These are phyloP conservation scores for Eupleurogrammus muticus DNA, from an alignment of 2,797 vertebrate species.

Conservation along the genomic window DNA sequence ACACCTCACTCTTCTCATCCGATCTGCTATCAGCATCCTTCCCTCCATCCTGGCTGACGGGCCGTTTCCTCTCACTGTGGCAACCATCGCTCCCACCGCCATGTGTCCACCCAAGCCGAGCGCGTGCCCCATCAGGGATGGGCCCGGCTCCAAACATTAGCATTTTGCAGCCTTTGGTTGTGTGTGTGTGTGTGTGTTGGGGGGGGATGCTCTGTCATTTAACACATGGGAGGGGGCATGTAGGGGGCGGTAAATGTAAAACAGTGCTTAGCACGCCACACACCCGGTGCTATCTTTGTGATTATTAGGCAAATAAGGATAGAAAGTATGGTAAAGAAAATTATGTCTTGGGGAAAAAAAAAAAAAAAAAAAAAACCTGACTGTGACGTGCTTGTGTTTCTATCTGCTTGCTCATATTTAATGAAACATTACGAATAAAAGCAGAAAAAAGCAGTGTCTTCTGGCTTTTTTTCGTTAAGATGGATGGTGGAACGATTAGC, in stretches of 20 bases:
- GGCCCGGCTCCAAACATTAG: slow-evolving; percentile 79
- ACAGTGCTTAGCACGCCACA: slow-evolving; percentile 78
- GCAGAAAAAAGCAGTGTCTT: slow-evolving; percentile 84
- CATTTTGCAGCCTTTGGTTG: slow-evolving; percentile 92
- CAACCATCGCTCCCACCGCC: slow-evolving; percentile 41
- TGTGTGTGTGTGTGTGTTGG: background rate
- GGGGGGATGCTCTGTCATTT: slow-evolving; percentile 71
- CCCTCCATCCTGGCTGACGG: slow-evolving; percentile 52
- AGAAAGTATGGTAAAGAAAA: slow-evolving; percentile 77
- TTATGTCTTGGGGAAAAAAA: slow-evolving; percentile 86
- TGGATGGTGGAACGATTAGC: slow-evolving; percentile 57
- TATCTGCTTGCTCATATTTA: slow-evolving; percentile 95
- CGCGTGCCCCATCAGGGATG: slow-evolving; percentile 59
- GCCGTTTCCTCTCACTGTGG: slow-evolving; percentile 54
- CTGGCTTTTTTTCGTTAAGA: slow-evolving; percentile 79
- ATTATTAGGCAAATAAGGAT: slow-evolving; percentile 75
- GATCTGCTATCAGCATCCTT: slow-evolving; percentile 48
- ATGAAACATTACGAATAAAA: slow-evolving; percentile 90
- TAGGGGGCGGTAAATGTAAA: slow-evolving; percentile 80
- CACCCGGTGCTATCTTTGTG: slow-evolving; percentile 86
- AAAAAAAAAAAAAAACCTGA: slow-evolving; percentile 73
- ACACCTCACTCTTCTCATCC: slow-evolving; percentile 60
- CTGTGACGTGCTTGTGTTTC: slow-evolving; percentile 95
- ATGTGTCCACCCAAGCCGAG: slow-evolving; percentile 41
- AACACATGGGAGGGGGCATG: slow-evolving; percentile 65